phyloP scores from a whole-genome alignment of 2,797 vertebrate species.

The Heterohyrax brucei region DNA sequence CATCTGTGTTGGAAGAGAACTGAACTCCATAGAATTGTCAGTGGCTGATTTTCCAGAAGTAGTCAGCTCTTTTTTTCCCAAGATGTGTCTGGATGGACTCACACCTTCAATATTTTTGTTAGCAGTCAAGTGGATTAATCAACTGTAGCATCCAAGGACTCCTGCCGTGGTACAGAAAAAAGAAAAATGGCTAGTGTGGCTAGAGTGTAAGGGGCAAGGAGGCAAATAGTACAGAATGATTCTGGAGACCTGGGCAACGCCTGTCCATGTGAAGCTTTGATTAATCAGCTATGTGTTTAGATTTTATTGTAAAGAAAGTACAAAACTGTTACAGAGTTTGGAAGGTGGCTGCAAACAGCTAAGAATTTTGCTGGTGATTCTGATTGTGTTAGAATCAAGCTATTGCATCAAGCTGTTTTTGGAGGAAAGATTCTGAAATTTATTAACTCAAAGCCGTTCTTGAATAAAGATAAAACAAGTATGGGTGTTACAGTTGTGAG shows the following conservation, averaged over 20 bases:
- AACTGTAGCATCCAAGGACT: neutral
- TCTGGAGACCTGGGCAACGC: neutral
- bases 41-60: neutral
- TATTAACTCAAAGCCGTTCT: neutral
- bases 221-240: neutral
- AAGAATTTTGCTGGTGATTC: neutral
- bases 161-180: neutral
- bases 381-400: neutral
- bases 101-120: neutral
- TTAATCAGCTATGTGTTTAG: neutral
- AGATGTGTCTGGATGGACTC: neutral
- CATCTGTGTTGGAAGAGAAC: neutral
- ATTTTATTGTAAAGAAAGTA: neutral
- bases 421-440: constrained; percentile 58
- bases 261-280: neutral
- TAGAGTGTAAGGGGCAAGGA: neutral
- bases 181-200: neutral
- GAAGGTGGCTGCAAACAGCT: neutral
- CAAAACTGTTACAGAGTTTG: neutral
- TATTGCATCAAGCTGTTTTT: neutral
- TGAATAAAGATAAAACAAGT: constrained; percentile 42
- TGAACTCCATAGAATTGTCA: neutral
- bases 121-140: neutral
- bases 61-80: neutral
- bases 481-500: constrained; percentile 31